Conservation (phyloP, 2,888 invertebrate species). For the Aspidiotus destructor region DNA sequence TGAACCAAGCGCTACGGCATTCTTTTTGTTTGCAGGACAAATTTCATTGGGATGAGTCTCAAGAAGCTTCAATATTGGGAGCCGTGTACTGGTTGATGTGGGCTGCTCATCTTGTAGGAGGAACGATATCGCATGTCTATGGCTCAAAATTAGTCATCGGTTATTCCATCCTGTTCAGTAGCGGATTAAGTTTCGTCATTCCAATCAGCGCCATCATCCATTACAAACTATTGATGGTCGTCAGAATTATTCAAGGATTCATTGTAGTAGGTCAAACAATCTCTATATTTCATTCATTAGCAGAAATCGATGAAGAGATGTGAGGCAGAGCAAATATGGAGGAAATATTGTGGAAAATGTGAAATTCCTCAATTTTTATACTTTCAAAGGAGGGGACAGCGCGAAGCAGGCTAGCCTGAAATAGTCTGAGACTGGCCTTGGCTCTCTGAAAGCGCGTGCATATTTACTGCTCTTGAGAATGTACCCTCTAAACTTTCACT, state of each 20-base stretch:
- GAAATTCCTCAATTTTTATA: no score
- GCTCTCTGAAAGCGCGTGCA: no score
- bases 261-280: slow-evolving; percentile 49
- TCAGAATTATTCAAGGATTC: slow-evolving; percentile 59
- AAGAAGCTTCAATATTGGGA: slow-evolving; percentile 55
- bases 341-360: no score
- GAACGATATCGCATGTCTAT: slow-evolving; percentile 55
- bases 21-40: slow-evolving; percentile 41
- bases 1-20: no score
- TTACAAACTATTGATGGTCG: slow-evolving; percentile 48
- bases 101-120: slow-evolving; percentile 61
- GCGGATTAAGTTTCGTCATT: slow-evolving; percentile 54
- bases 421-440: no score
- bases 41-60: slow-evolving; percentile 52
- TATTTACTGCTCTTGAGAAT: no score
- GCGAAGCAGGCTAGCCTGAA: no score
- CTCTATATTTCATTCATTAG: no score
- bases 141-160: slow-evolving; percentile 65
- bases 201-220: slow-evolving; percentile 55
- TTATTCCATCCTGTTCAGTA: slow-evolving; percentile 53
- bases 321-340: no score
- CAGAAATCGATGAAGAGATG: no score
- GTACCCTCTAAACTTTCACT: no score
- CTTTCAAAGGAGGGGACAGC: no score
- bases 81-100: slow-evolving; percentile 66